A percentile compares a stretch with the other conserved stretches of the same genome.
phyloP scores from a whole-genome alignment of 1,140 invertebrate species.

The Tribolium castaneum region DNA sequence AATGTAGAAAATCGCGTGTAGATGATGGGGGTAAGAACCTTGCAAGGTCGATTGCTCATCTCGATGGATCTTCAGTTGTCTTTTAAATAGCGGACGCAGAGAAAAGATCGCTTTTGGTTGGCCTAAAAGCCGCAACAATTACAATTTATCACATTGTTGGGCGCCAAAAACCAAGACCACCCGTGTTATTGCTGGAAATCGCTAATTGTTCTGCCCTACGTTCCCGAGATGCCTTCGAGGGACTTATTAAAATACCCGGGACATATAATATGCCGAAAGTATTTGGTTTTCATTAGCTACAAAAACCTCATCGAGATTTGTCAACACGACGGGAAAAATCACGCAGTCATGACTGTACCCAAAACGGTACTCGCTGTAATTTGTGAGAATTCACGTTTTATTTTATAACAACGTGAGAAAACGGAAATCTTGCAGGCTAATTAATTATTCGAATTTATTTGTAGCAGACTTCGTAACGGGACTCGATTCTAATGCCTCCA shows the following conservation, averaged over 20 bases:
- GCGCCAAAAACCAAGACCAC: constrained; percentile 35
- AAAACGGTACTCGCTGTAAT: constrained; percentile 26
- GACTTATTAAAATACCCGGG: constrained; percentile 21
- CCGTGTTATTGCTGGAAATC: constrained; percentile 41
- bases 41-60: constrained; percentile 46
- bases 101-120: constrained; percentile 13
- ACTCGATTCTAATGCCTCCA: neutral
- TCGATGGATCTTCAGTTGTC: constrained; percentile 36
- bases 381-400: constrained; percentile 31
- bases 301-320: constrained; percentile 1
- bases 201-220: constrained; percentile 36
- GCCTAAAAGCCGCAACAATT: constrained; percentile 19
- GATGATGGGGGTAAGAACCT: constrained; percentile 47
- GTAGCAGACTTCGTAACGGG: neutral
- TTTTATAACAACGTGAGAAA: constrained; percentile 15
- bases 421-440: constrained; percentile 7
- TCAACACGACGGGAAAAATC: constrained; percentile 17
- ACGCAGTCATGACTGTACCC: constrained; percentile 18
- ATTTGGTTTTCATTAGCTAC: constrained; percentile 9
- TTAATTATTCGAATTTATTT: constrained; percentile 18
- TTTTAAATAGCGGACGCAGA: constrained; percentile 2
- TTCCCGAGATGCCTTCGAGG: constrained; percentile 13
- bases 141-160: constrained; percentile 40
- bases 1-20: constrained; percentile 39
- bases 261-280: constrained; percentile 5